Evolutionary conservation across 2,113 vertebrate species (phyloP), one percentile per base, ranked within the genome.

Genomic region (Neodon shergylaensis): DNA sequence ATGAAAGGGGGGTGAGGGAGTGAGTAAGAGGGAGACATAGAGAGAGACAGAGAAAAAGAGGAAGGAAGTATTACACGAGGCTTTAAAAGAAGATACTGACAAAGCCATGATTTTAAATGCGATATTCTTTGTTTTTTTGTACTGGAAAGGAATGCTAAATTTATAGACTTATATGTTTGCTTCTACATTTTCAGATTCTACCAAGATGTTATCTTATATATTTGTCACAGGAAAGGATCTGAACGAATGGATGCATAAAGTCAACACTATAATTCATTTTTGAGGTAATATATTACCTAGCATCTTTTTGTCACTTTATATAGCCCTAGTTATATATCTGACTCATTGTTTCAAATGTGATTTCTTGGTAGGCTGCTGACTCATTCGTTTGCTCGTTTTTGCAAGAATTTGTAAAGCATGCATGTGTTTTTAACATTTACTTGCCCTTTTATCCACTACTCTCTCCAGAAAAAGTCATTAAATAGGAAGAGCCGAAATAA

Each of bases 391-490:
- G 24, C 8, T 96, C 74, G 39, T 17, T 72, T 21, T 39, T 52
- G 74, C 0, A 90, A 90, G 47, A 84, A 96, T 94, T 83, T 77
- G 3, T 54, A 92, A 94, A 94, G 91, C 72, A 90, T 63, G 81
- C 92, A 91, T 77, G 84, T 47, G 92, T 92, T 96, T 95, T 96
- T 93, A 94, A 94, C 81, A 96, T 88, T 96, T 95, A 73, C 76
- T 96, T 96, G 92, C 58, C 44, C 90, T 97, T 97, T 94, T 90
- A 96, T 93, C 65, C 95, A 93, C 33, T 87, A 72, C 82, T 90
- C 36, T 97, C 54, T 96, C 91, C 54, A 94, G 76, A 31, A 96
- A 88, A 93, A 97, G 63, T 92, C 65, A 95, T 97, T 94, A 96
- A 94, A 93, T 85, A 93, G 21, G 76, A 92, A 92, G 42, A 77